phyloP scores from a whole-genome alignment of 2,113 vertebrate genomes.

The Hippocampus abdominalis region DNA sequence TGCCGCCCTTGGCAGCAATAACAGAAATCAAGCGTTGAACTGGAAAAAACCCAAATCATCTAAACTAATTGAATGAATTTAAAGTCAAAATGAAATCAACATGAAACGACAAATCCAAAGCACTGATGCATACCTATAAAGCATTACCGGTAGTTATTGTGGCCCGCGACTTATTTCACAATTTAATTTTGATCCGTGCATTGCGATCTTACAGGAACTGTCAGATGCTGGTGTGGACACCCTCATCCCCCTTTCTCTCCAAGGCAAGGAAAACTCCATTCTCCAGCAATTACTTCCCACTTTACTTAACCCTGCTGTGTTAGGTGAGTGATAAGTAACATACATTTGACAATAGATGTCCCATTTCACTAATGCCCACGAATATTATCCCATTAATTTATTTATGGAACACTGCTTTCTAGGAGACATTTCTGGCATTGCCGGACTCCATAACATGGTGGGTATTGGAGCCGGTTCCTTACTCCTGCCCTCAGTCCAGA shows the following conservation, averaged over 20 bases:
- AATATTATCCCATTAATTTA: not conserved
- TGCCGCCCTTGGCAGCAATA: too few species aligned
- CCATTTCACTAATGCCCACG: not conserved
- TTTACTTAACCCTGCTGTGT: conserved; percentile 75
- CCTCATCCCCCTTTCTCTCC: conserved; percentile 64
- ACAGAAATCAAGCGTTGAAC: too few species aligned
- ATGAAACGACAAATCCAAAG: too few species aligned
- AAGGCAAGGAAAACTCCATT: conserved; percentile 72
- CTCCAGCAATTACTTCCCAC: conserved; percentile 75
- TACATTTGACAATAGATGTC: not conserved
- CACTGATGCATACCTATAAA: too few species aligned
- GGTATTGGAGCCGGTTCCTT: conserved; percentile 70
- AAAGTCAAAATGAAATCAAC: too few species aligned
- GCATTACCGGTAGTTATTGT: not conserved
- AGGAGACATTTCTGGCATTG: conserved; percentile 80
- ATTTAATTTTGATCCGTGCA: not conserved
- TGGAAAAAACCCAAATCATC: too few species aligned
- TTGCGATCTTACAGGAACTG: conserved; percentile 38
- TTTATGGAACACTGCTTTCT: conserved; percentile 3
- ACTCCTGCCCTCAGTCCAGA: conserved; percentile 74
- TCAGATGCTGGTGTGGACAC: conserved; percentile 64
- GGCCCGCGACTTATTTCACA: not conserved
- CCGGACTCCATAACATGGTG: conserved; percentile 71
- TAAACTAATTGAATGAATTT: too few species aligned
- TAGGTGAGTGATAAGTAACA: conserved; percentile 64